Conservation (phyloP, 2,113 vertebrate genomes). For the Thinocorus orbignyianus region DNA sequence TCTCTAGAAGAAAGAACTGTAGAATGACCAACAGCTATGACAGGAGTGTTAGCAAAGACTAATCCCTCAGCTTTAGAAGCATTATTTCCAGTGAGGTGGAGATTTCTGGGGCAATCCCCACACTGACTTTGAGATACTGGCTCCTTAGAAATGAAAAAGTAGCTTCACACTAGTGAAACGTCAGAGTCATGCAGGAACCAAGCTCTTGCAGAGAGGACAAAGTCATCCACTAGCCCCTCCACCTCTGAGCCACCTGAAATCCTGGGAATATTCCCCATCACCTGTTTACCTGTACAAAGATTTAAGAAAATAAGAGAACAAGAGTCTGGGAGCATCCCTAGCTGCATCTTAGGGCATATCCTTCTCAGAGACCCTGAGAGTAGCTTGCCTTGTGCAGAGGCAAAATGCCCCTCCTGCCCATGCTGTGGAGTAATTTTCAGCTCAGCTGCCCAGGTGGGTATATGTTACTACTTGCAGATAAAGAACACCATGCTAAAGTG, state of each 20-base stretch:
- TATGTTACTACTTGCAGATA: neutral
- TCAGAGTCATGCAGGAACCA: neutral
- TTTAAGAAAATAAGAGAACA: neutral
- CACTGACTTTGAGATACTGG: neutral
- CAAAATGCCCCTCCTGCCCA: neutral
- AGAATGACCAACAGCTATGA: neutral
- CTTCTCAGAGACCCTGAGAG: neutral
- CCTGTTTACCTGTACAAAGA: neutral
- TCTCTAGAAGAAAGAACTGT: neutral
- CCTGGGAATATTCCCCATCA: neutral
- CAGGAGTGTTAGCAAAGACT: neutral
- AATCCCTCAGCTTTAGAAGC: neutral
- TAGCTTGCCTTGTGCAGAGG: neutral
- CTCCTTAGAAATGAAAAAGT: neutral
- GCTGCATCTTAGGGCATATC: neutral
- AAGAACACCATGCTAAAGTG: neutral
- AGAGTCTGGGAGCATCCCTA: neutral
- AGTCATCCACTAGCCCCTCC: neutral
- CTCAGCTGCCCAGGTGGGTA: neutral
- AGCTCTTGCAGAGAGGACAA: neutral
- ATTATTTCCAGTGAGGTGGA: neutral
- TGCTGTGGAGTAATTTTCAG: neutral
- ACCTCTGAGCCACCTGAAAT: neutral
- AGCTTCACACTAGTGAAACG: neutral
- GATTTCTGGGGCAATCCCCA: conserved; percentile 9